Conservation (phyloP, 1,140 invertebrate genomes). For the Oreohelix idahoensis region DNA sequence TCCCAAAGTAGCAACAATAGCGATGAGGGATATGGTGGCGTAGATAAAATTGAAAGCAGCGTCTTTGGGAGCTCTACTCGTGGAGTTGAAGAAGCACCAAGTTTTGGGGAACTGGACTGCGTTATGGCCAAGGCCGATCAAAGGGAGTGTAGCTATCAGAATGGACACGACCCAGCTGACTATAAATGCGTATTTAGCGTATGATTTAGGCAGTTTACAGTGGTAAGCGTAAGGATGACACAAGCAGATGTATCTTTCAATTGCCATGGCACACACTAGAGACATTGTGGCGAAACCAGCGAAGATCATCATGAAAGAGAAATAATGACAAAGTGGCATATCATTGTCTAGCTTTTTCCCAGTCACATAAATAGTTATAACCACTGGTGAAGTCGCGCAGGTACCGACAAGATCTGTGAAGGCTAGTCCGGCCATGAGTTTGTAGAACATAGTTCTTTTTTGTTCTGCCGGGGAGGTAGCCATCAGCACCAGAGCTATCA, state of each 20-base stretch:
- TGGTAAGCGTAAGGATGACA: slow-evolving; percentile 72
- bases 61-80: slow-evolving; percentile 52
- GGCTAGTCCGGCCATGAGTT: slow-evolving; percentile 62
- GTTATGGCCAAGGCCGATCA: slow-evolving; percentile 70
- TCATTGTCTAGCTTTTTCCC: slow-evolving; percentile 58
- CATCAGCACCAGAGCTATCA: slow-evolving; percentile 60
- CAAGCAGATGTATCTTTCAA: slow-evolving; percentile 72
- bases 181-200: slow-evolving; percentile 60
- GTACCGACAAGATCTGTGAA: slow-evolving; percentile 65
- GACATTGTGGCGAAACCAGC: slow-evolving; percentile 70
- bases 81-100: slow-evolving; percentile 74
- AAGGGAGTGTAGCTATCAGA: slow-evolving; percentile 68
- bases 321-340: slow-evolving; percentile 66
- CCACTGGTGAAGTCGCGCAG: slow-evolving; percentile 59
- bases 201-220: slow-evolving; percentile 59
- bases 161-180: slow-evolving; percentile 65
- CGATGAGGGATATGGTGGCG: slow-evolving; percentile 59
- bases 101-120: slow-evolving; percentile 69
- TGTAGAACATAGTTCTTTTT: slow-evolving; percentile 62
- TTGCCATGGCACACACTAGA: slow-evolving; percentile 72
- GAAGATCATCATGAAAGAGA: slow-evolving; percentile 72
- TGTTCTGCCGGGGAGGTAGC: slow-evolving; percentile 51
- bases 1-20: slow-evolving; percentile 62
- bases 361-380: slow-evolving; percentile 63
- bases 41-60: slow-evolving; percentile 65